Base-by-base conservation (phyloP, 2,888 invertebrate genomes). In the Sacculina carcini region DNA sequence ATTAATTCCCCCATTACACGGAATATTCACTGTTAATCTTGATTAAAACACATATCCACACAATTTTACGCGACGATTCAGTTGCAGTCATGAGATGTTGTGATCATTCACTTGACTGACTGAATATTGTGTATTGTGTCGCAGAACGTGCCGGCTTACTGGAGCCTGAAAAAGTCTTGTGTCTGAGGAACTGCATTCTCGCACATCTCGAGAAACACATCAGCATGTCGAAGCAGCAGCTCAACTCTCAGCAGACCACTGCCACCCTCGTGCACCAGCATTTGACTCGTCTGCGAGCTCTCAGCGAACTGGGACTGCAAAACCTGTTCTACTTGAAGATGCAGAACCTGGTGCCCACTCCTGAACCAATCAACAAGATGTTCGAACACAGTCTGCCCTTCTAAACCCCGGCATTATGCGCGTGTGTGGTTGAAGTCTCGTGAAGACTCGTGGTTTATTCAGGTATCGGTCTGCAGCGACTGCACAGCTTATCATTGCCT, bases 151-250 rank as follows among this genome's bases (percentile, higher is more conserved):
- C 89, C 63, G 90, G 90, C 44, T 69, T 94, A 58, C 79, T 80
- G 62, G 89, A 92, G 62, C 84, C 86, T 1, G 79, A 82, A 63
- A 79, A 83, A 60, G 84, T 94, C 58, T 94, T 96, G 65, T 85
- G 84, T 61, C 71, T 94, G 19, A 92, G 96, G 66, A 89, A 86
- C 81, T 90, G 89, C 67, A 84, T 96, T 61, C 87, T 94, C 60
- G n/a, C n/a, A n/a, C n/a, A n/a, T n/a, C n/a, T n/a, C n/a, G n/a
- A n/a, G n/a, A n/a, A n/a, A n/a, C n/a, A n/a, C n/a, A n/a, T n/a
- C n/a, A n/a, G n/a, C n/a, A n/a, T n/a, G n/a, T n/a, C n/a, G n/a
- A n/a, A n/a, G n/a, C n/a, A n/a, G n/a, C n/a, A n/a, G n/a, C n/a
- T n/a, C n/a, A n/a, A n/a, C n/a, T n/a, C n/a, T n/a, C n/a, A n/a